Evolutionary conservation across 2,888 invertebrate species (phyloP).

Genomic region (Pyralis farinalis): DNA sequence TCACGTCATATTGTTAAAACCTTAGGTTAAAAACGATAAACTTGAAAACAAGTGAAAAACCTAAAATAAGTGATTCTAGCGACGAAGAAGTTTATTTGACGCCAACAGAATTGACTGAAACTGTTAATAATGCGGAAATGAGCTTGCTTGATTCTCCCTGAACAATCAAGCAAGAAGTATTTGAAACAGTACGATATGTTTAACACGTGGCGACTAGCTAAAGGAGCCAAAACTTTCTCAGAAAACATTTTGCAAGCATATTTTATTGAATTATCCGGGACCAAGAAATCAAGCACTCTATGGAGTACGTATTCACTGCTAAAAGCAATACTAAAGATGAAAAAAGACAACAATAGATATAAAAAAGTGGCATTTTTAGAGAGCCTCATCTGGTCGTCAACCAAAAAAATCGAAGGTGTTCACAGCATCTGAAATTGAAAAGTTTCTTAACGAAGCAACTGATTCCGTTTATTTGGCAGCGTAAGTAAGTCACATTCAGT

Average conservation of each 20-base stretch:
- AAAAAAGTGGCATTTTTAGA: no score
- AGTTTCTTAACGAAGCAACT: no score
- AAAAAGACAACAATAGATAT: constrained; percentile 3
- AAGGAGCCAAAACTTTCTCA: constrained; percentile 1
- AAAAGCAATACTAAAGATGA: constrained; percentile 10
- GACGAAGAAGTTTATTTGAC: neutral
- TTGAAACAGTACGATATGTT: constrained; percentile 7
- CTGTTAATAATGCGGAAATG: constrained; percentile 4
- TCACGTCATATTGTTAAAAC: no score
- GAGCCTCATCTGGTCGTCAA: no score
- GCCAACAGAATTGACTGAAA: constrained; percentile 6
- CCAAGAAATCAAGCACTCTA: constrained; percentile 9
- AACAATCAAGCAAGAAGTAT: constrained; percentile 6
- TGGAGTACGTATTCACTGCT: constrained; percentile 14
- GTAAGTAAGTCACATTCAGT: no score
- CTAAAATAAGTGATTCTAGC: constrained; percentile 2
- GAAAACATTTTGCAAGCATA: constrained; percentile 2
- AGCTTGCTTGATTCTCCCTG: constrained; percentile 4
- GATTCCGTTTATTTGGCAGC: no score
- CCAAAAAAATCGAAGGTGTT: no score
- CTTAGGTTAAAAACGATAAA: no score
- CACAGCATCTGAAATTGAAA: no score
- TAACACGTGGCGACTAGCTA: constrained; percentile 6
- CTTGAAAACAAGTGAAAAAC: neutral
- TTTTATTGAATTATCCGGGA: constrained; percentile 10